Evolutionary conservation across 2,888 invertebrate genomes (phyloP).

Genomic region (Hyposoter didymator): DNA sequence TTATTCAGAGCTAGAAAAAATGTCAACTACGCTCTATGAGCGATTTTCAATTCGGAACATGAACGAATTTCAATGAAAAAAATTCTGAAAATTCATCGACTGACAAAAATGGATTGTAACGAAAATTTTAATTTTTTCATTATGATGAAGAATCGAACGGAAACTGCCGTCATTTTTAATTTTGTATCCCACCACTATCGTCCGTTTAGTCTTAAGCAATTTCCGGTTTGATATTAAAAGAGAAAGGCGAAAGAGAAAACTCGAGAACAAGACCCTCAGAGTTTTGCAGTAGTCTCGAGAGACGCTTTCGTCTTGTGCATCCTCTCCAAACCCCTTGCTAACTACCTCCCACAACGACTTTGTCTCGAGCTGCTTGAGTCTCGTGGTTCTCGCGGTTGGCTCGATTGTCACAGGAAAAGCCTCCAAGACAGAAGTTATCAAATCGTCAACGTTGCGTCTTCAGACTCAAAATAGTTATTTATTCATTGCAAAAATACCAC

Average conservation of each 20-base stretch:
- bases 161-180: background rate
- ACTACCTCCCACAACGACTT: conserved; percentile 37
- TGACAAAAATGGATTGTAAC: background rate
- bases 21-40: background rate
- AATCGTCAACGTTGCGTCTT: background rate
- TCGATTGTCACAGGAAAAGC: conserved; percentile 33
- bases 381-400: conserved; percentile 30
- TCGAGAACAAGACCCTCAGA: conserved; percentile 46
- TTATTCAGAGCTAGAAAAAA: background rate
- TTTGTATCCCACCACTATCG: background rate
- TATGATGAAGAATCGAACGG: no score
- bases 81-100: background rate
- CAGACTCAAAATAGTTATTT: background rate
- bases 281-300: conserved; percentile 29
- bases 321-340: conserved; percentile 15
- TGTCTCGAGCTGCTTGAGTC: conserved; percentile 34
- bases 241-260: conserved; percentile 19
- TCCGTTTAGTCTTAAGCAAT: conserved; percentile 40
- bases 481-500: background rate
- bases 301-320: conserved; percentile 38
- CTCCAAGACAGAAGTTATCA: conserved; percentile 2
- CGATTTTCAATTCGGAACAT: no score
- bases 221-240: conserved; percentile 24
- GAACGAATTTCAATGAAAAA: background rate
- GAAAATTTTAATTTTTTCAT: background rate